Conservation (phyloP, 2,888 invertebrate species). For the Zele albiditarsus region DNA sequence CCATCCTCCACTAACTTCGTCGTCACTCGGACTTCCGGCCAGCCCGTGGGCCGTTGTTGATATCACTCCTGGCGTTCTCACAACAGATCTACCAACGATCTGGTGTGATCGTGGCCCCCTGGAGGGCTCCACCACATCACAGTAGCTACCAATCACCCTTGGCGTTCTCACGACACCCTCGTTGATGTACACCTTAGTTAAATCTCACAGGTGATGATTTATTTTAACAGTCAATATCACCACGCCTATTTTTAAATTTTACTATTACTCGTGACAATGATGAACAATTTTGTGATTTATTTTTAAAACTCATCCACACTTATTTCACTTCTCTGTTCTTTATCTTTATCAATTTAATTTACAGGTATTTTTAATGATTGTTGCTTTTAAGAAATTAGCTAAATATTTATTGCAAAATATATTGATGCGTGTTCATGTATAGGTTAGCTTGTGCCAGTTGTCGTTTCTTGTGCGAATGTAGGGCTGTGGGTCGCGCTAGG, state of each 20-base stretch:
- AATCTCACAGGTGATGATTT: slow-evolving; percentile 43
- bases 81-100: slow-evolving; percentile 57
- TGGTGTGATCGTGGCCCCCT: slow-evolving; percentile 55
- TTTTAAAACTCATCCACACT: too few relatives aligned
- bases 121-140: slow-evolving; percentile 71
- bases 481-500: slow-evolving; percentile 72
- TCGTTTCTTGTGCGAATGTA: slow-evolving; percentile 69
- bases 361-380: neutral
- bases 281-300: too few relatives aligned
- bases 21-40: slow-evolving; percentile 70
- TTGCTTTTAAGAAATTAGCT: neutral
- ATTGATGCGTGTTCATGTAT: slow-evolving; percentile 50
- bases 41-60: slow-evolving; percentile 73
- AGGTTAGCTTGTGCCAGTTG: slow-evolving; percentile 66
- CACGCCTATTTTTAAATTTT: slow-evolving; percentile 30
- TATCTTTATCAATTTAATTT: neutral
- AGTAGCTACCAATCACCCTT: slow-evolving; percentile 60
- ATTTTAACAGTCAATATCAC: slow-evolving; percentile 23
- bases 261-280: too few relatives aligned
- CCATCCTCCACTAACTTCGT: slow-evolving; percentile 64
- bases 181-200: neutral
- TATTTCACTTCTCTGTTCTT: neutral
- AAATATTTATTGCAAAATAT: neutral
- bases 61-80: slow-evolving; percentile 67
- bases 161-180: slow-evolving; percentile 58